Evolutionary conservation across 2,797 vertebrate species (phyloP).

Genomic region (Xyrichtys novacula): DNA sequence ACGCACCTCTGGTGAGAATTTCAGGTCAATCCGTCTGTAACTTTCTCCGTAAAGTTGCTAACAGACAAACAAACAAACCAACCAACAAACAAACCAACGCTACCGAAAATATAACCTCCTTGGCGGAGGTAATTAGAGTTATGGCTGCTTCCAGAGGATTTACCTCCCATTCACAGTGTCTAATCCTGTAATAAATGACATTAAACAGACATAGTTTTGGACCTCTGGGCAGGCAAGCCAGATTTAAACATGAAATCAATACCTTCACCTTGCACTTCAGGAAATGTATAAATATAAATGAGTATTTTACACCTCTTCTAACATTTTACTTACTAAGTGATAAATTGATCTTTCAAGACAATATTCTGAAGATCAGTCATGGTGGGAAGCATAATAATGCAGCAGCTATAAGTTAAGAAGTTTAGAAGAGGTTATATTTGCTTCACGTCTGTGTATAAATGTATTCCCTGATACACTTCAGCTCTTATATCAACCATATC

Average conservation of each 20-base stretch:
- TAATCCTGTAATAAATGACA: not conserved
- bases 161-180: not conserved
- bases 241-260: not conserved
- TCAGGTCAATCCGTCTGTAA: too few species aligned
- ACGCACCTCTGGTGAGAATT: too few species aligned
- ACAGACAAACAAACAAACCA: too few species aligned
- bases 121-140: too few species aligned
- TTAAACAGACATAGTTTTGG: not conserved
- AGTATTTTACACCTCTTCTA: not conserved
- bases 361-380: not conserved
- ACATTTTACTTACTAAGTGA: not conserved
- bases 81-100: too few species aligned
- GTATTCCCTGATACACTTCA: not conserved
- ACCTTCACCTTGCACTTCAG: not conserved
- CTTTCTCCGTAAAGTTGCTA: too few species aligned
- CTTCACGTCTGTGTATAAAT: not conserved
- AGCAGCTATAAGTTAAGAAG: not conserved
- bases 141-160: not conserved
- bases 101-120: too few species aligned
- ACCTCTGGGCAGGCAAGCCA: not conserved
- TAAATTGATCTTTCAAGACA: not conserved
- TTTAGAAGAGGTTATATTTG: not conserved
- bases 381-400: not conserved
- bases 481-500: constrained; percentile 1
- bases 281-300: not conserved